phyloP scores from a whole-genome alignment of 2,113 vertebrate genomes.

The rat (Rattus norvegicus) region DNA sequence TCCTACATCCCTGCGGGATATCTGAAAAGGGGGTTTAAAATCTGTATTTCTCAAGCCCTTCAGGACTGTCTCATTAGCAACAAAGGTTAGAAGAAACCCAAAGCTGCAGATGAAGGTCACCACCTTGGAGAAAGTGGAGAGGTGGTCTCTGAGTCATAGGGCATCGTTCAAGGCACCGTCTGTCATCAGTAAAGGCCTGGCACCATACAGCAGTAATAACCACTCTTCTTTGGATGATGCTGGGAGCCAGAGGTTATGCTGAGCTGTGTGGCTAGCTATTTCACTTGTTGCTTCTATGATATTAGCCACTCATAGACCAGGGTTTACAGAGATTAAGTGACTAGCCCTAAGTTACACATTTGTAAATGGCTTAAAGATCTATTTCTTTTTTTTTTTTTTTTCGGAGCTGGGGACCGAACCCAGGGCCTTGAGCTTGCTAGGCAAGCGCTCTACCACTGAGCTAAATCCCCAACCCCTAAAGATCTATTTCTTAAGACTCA shows the following conservation, averaged over 20 bases:
- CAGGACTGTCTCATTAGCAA: background rate
- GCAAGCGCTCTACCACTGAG: too few species aligned
- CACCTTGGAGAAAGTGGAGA: background rate
- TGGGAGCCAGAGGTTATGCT: fast-evolving
- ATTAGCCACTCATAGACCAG: background rate
- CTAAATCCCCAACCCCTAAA: too few species aligned
- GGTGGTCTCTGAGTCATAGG: fast-evolving
- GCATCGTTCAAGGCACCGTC: background rate
- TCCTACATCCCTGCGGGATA: background rate
- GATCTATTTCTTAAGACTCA: background rate
- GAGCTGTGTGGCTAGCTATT: background rate
- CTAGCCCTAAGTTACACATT: background rate
- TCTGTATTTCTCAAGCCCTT: background rate
- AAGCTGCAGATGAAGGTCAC: background rate
- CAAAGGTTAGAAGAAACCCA: background rate
- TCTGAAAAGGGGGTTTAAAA: background rate
- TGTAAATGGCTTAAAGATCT: background rate
- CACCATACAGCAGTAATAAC: fast-evolving
- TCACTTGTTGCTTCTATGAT: background rate
- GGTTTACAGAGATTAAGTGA: background rate
- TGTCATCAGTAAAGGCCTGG: background rate
- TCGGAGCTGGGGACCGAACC: too few species aligned
- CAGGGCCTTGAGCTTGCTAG: too few species aligned
- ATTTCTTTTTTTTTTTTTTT: background rate
- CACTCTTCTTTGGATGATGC: fast-evolving